These are phyloP conservation scores for Bos indicus DNA, from an alignment of 2,113 vertebrate genomes.

Conservation along the genomic window DNA sequence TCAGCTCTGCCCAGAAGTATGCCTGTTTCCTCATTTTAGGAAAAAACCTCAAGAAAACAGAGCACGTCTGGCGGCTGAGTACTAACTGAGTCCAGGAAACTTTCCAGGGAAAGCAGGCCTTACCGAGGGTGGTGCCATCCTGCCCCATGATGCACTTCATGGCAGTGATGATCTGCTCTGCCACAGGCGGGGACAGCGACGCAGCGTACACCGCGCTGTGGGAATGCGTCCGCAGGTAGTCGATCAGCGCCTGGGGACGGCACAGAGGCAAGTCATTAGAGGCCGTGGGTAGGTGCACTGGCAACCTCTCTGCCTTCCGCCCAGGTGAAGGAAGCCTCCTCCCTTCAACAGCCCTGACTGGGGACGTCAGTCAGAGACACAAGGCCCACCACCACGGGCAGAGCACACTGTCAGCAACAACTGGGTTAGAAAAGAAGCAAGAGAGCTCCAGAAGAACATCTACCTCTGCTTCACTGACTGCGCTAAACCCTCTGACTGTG, in stretches of 20 bases:
- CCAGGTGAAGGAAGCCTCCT: not conserved
- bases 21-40: not conserved
- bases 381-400: not conserved
- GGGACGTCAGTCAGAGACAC: not conserved
- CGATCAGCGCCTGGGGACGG: conserved; percentile 88
- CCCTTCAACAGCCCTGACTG: not conserved
- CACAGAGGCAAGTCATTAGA: conserved; percentile 51
- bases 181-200: conserved; percentile 91
- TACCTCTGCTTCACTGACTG: not conserved
- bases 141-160: conserved; percentile 97
- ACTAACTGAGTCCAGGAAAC: not conserved
- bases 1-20: not conserved
- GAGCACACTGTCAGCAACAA: not conserved
- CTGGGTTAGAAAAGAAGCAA: not conserved
- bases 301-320: not conserved
- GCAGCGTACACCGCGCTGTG: conserved; percentile 94
- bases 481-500: not conserved
- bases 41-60: not conserved
- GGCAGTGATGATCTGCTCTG: conserved; percentile 92
- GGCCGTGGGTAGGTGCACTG: not conserved
- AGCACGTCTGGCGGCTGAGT: not conserved
- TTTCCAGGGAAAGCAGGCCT: conserved; percentile 56
- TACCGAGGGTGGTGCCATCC: conserved; percentile 91
- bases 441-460: not conserved
- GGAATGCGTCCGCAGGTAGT: conserved; percentile 93